phyloP scores from a whole-genome alignment of 1,140 invertebrate species.

The Hyles vespertilio region DNA sequence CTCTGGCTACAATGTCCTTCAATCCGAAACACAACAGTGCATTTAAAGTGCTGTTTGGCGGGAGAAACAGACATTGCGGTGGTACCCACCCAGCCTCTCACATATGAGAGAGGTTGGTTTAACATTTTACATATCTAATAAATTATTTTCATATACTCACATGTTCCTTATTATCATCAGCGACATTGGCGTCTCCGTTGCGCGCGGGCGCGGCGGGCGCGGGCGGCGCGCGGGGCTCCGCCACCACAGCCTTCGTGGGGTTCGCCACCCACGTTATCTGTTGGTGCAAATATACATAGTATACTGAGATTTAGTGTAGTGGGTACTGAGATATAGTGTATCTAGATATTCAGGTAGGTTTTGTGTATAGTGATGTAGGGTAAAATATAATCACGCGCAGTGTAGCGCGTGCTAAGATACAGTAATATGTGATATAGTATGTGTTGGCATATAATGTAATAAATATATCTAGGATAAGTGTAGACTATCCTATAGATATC shows the following conservation, averaged over 20 bases:
- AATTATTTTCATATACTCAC: constrained; percentile 15
- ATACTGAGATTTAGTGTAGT: neutral
- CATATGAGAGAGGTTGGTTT: no score
- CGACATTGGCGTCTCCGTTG: neutral
- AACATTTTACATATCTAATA: no score
- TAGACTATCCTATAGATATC: no score
- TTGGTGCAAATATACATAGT: neutral
- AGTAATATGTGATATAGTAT: neutral
- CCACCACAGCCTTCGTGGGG: constrained; percentile 28
- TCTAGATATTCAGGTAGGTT: neutral
- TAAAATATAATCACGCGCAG: neutral
- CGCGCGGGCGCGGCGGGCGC: neutral
- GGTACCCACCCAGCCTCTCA: no score
- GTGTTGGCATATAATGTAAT: neutral
- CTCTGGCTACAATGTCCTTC: no score
- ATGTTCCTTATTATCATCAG: constrained; percentile 35
- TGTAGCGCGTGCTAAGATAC: neutral
- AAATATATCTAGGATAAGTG: no score
- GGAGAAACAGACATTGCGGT: no score
- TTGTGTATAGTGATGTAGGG: neutral
- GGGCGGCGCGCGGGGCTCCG: constrained; percentile 1
- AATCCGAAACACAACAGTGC: no score
- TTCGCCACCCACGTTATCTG: constrained; percentile 57
- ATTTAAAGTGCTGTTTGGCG: no score
- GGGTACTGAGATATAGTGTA: neutral